Conservation (phyloP, 2,797 vertebrate genomes). For the Gymnothorax reevesii region DNA sequence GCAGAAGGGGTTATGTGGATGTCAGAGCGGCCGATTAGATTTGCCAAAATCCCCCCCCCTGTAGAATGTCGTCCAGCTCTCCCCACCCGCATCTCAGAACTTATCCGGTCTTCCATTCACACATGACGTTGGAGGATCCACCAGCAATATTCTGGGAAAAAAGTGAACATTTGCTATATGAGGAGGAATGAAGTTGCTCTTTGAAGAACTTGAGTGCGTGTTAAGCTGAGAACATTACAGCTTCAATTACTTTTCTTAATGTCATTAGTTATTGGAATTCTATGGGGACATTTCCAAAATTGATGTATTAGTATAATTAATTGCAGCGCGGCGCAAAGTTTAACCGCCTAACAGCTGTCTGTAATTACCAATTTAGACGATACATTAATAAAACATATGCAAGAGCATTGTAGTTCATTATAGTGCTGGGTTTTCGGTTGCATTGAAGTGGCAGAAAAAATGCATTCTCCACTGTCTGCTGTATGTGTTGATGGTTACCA, state of each 20-base stretch:
- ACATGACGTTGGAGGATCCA: neutral
- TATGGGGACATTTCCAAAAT: slow-evolving; percentile 56
- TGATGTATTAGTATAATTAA: slow-evolving; percentile 66
- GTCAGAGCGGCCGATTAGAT: slow-evolving; percentile 2
- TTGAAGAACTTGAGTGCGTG: neutral
- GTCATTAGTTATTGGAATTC: slow-evolving; percentile 64
- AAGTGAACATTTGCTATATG: neutral
- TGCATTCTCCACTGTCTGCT: neutral
- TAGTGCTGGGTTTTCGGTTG: neutral
- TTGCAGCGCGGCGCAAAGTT: slow-evolving; percentile 46
- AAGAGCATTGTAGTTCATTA: slow-evolving; percentile 29
- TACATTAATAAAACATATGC: slow-evolving; percentile 39
- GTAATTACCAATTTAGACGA: neutral
- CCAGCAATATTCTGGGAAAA: neutral
- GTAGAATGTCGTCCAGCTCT: too few relatives aligned
- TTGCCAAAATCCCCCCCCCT: neutral
- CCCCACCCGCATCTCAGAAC: neutral
- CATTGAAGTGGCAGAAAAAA: neutral
- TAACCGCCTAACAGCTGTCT: slow-evolving; percentile 24
- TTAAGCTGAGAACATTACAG: slow-evolving; percentile 29
- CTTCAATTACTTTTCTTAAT: slow-evolving; percentile 49
- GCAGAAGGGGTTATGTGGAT: neutral
- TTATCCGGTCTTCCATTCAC: neutral
- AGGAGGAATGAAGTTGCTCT: neutral
- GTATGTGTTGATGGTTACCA: neutral